Evolutionary conservation across 1,140 invertebrate species (phyloP).

Genomic region (Listronotus bonariensis): DNA sequence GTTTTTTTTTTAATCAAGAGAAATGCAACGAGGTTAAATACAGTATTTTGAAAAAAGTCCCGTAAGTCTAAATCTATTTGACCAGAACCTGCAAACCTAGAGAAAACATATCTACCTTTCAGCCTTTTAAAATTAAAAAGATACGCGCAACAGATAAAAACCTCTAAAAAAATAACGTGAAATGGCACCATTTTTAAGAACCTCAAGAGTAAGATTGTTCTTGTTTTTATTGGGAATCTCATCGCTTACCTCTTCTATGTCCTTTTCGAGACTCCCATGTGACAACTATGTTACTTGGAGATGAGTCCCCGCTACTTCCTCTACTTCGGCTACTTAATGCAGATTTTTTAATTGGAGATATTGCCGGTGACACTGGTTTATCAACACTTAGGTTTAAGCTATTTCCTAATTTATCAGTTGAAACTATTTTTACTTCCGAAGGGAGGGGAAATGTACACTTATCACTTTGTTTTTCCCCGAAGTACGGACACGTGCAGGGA

Average conservation of each 20-base stretch:
- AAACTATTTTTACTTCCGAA: slow-evolving; percentile 62
- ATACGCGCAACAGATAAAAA: too few relatives aligned
- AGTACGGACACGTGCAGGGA: slow-evolving; percentile 78
- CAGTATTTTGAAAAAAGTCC: too few relatives aligned
- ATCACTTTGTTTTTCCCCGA: slow-evolving; percentile 65
- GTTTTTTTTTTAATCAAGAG: too few relatives aligned
- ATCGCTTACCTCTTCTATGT: slow-evolving; percentile 50
- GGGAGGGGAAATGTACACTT: slow-evolving; percentile 55
- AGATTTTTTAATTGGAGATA: slow-evolving; percentile 42
- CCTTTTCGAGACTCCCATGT: slow-evolving; percentile 65
- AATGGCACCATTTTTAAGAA: too few relatives aligned
- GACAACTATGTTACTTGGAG: slow-evolving; percentile 58
- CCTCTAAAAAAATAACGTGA: too few relatives aligned
- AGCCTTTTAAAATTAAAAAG: too few relatives aligned
- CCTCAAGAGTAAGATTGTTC: too few relatives aligned
- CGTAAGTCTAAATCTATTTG: too few relatives aligned
- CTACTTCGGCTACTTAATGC: slow-evolving; percentile 31
- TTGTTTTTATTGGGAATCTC: neutral
- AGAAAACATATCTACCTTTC: too few relatives aligned
- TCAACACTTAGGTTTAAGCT: slow-evolving; percentile 42
- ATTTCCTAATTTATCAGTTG: slow-evolving; percentile 51
- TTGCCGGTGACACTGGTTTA: slow-evolving; percentile 43
- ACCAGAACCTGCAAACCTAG: too few relatives aligned
- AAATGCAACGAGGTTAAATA: too few relatives aligned
- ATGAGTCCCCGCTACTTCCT: slow-evolving; percentile 39